These are phyloP conservation scores for Parapsyche elsis DNA, from an alignment of 1,140 invertebrate genomes.

Conservation along the genomic window DNA sequence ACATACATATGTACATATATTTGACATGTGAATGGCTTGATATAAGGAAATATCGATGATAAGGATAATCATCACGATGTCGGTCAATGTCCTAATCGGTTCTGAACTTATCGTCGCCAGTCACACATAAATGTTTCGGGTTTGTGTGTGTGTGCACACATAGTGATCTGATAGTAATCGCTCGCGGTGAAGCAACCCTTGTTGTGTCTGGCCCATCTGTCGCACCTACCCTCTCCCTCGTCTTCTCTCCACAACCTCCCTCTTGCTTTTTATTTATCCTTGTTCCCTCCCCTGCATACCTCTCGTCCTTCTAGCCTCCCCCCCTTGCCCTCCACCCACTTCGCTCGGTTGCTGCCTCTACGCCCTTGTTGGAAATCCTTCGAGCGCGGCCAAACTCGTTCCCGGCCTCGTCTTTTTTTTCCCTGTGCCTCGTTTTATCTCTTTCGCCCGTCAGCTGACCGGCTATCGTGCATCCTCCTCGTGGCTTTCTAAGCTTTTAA, in stretches of 20 bases:
- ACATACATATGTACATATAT: too few relatives aligned
- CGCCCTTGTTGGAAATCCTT: slow-evolving; percentile 52
- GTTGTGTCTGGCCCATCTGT: slow-evolving; percentile 50
- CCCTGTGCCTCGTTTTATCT: slow-evolving; percentile 29
- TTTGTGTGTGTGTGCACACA: background rate
- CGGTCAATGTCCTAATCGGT: background rate
- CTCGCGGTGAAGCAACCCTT: slow-evolving; percentile 41
- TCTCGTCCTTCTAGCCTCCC: background rate
- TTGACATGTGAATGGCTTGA: too few relatives aligned
- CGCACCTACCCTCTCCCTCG: slow-evolving; percentile 14
- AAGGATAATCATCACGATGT: background rate
- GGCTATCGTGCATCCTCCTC: slow-evolving; percentile 11
- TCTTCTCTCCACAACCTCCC: background rate
- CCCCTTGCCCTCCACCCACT: background rate
- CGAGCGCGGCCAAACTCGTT: slow-evolving; percentile 55
- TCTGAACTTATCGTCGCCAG: background rate
- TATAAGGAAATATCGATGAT: background rate
- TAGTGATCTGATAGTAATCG: slow-evolving; percentile 1
- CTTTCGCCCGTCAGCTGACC: background rate
- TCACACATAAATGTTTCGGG: background rate
- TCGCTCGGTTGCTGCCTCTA: background rate
- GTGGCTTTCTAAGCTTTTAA: slow-evolving; percentile 34
- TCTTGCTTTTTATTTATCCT: slow-evolving; percentile 31
- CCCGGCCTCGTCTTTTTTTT: slow-evolving; percentile 49
- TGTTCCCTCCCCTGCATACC: background rate